Evolutionary conservation across 2,113 vertebrate species (phyloP), one percentile per base, ranked within the genome.

Genomic region (Neotragus moschatus): DNA sequence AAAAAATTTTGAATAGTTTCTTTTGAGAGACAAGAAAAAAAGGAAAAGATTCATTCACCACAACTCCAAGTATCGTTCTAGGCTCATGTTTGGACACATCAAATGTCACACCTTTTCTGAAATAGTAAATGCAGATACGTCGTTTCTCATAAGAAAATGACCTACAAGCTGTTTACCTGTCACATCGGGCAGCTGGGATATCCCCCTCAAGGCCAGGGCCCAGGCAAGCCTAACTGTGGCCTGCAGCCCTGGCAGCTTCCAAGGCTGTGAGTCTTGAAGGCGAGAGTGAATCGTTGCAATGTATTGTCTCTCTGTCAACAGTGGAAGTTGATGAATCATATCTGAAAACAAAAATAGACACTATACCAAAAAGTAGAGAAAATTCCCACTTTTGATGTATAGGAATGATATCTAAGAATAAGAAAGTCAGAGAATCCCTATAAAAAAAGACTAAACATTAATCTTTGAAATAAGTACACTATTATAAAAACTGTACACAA

Each of bases 181-280:
- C 91, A 99, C 99, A 95, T 99, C 99, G 0, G 99, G 99, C 2
- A 99, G 98, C 77, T 99, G 99, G 89, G 99, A 99, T 82, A 99
- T 99, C 13, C 99, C 99, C 97, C 99, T 98, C 30, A 99, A 97
- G 2, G 99, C 99, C 94, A 99, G 98, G 1, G 99, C 99, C 99
- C 99, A 99, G 28, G 99, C 99, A 97, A 99, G 99, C 63, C 99
- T 98, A 92, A 99, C 99, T 77, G 99, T 99, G 61, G 99, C 99
- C 98, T 99, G 99, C 93, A 99, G 98, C 2, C 99, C 99, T 1
- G 99, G 99, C 33, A 99, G 97, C 95, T 99, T 99, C 99, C 99
- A 99, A 6, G 98, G 98, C 93, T 99, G 99, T 23, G 99, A 98
- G 13, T 99, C 99, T 98, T 99, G 99, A 97, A 99, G 99, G 55